phyloP scores from a whole-genome alignment of 2,113 vertebrate species.

The Rhinopithecus roxellana region DNA sequence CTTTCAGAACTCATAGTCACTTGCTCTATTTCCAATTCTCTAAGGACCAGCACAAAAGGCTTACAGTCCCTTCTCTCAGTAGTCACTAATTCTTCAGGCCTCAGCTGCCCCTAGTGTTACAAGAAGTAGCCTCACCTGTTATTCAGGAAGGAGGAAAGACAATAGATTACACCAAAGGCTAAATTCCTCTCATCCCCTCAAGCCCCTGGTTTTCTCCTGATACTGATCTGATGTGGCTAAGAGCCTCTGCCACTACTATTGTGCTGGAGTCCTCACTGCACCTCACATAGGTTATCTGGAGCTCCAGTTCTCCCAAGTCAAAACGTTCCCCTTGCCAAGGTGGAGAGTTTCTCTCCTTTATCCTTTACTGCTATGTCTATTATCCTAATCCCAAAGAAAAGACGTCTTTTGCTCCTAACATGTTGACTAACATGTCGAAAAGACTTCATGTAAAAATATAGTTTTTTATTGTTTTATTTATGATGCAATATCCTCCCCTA shows the following conservation, averaged over 20 bases:
- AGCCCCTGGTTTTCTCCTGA: no score
- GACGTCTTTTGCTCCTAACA: not conserved
- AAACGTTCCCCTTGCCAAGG: not conserved
- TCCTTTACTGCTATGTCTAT: not conserved
- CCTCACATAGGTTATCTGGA: not conserved
- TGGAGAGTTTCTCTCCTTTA: not conserved
- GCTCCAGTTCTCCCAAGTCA: not conserved
- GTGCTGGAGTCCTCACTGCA: rapidly evolving
- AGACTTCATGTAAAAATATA: not conserved
- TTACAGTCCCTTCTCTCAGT: not conserved
- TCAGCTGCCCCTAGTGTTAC: not conserved
- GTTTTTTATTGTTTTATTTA: not conserved
- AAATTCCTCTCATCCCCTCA: no score
- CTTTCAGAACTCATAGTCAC: not conserved
- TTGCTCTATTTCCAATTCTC: not conserved
- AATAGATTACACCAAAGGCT: rapidly evolving
- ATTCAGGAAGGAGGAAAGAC: not conserved
- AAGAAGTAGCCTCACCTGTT: not conserved
- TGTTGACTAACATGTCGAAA: not conserved
- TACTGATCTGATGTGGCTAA: rapidly evolving
- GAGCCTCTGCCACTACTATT: not conserved
- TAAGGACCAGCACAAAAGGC: not conserved
- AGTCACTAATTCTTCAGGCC: not conserved
- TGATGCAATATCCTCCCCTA: not conserved
- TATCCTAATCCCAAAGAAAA: not conserved